Percentiles rank a stretch among this genome's conserved stretches.
Evolutionary conservation across 2,888 invertebrate species (phyloP).

Genomic region (Philonicus albiceps): DNA sequence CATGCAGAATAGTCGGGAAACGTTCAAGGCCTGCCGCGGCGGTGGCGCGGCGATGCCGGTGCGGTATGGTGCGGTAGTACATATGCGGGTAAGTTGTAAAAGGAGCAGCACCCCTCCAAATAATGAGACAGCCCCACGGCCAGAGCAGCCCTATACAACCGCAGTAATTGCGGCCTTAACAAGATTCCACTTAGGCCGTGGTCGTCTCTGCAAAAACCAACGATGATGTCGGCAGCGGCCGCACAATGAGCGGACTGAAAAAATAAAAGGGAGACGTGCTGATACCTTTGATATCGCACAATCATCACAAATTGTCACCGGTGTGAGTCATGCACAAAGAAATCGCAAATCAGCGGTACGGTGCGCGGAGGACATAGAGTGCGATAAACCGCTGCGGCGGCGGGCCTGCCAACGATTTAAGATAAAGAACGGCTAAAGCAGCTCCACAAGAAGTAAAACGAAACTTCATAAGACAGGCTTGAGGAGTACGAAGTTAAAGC

Average conservation of each 20-base stretch:
- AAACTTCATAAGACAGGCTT: neutral
- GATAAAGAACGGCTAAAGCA: neutral
- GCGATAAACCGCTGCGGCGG: neutral
- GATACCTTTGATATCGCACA: slow-evolving; percentile 31
- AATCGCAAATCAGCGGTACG: neutral
- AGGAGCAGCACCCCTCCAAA: neutral
- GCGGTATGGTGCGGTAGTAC: neutral
- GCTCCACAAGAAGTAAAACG: neutral
- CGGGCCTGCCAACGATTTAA: neutral
- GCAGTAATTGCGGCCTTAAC: slow-evolving; percentile 9
- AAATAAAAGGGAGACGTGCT: neutral
- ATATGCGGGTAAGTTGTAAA: neutral
- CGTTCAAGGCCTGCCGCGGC: slow-evolving; percentile 1
- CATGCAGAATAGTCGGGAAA: slow-evolving; percentile 19
- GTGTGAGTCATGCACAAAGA: slow-evolving; percentile 21
- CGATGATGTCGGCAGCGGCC: neutral
- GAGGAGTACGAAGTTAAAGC: neutral
- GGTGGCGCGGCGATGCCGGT: neutral
- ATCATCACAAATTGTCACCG: slow-evolving; percentile 34
- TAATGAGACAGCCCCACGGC: neutral
- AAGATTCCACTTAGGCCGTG: neutral
- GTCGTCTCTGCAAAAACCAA: neutral
- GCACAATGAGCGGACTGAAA: neutral
- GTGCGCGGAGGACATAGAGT: neutral
- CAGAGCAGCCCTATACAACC: neutral